A percentile compares a stretch with the other conserved stretches of the same genome.
Evolutionary conservation across 2,888 invertebrate species (phyloP).

Genomic region (Pteria penguin): DNA sequence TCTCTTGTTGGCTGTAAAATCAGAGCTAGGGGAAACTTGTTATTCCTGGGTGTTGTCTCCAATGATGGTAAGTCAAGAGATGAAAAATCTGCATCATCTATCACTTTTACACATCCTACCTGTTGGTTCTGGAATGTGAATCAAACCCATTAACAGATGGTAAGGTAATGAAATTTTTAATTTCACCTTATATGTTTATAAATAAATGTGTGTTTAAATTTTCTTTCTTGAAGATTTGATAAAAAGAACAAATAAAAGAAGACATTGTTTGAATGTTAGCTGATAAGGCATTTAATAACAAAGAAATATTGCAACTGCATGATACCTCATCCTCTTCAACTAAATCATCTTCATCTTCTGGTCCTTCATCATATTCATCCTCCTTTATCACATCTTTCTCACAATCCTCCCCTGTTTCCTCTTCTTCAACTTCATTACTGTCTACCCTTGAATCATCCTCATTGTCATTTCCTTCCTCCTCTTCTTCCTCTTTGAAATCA

Average conservation of each 20-base stretch:
- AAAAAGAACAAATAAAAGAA: too few species aligned
- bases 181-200: too few species aligned
- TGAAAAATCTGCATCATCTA: conserved; percentile 67
- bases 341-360: too few species aligned
- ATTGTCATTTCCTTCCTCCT: conserved; percentile 27
- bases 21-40: conserved; percentile 83
- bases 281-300: too few species aligned
- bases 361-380: too few species aligned
- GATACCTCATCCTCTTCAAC: too few species aligned
- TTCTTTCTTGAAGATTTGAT: too few species aligned
- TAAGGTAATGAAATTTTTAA: too few species aligned
- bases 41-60: background rate
- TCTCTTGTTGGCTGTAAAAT: conserved; percentile 98
- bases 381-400: conserved; percentile 2
- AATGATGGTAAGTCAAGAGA: conserved; percentile 7
- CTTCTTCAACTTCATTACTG: conserved; percentile 7
- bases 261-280: too few species aligned
- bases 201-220: too few species aligned
- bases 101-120: conserved; percentile 67
- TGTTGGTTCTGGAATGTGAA: conserved; percentile 51
- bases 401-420: background rate
- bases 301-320: too few species aligned
- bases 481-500: conserved; percentile 24
- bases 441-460: conserved; percentile 29
- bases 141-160: background rate